Evolutionary conservation across 2,797 vertebrate species (phyloP).

Genomic region (Ptychadena robeensis): DNA sequence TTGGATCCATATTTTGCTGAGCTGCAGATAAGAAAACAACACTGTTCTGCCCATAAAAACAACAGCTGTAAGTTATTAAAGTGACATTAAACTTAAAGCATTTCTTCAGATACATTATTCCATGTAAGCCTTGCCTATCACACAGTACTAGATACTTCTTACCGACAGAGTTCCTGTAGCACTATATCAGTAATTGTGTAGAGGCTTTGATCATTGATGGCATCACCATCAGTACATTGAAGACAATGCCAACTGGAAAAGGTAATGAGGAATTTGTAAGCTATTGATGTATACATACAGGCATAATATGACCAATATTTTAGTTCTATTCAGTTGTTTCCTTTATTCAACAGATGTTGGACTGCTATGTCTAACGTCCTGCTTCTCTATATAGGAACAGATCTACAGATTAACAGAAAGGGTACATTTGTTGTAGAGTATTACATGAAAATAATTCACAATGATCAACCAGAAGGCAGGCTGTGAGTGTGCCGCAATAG

Average conservation of each 20-base stretch:
- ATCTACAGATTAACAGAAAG: not conserved
- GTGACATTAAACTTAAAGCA: not conserved
- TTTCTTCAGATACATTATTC: not conserved
- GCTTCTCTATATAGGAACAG: not conserved
- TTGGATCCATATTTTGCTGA: too few relatives aligned
- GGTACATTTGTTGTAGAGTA: conserved; percentile 25
- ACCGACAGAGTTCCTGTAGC: not conserved
- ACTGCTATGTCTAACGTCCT: not conserved
- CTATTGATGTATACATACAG: not conserved
- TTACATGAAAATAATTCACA: conserved; percentile 45
- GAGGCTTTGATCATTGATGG: not conserved
- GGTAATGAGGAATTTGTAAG: not conserved
- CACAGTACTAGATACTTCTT: not conserved
- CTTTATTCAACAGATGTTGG: not conserved
- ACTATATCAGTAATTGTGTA: not conserved
- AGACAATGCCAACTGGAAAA: not conserved
- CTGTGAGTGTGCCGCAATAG: conserved; percentile 27
- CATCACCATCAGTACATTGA: not conserved
- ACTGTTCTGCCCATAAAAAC: not conserved
- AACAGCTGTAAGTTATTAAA: not conserved
- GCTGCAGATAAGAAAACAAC: too few relatives aligned
- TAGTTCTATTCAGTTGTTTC: not conserved
- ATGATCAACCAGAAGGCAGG: conserved; percentile 34
- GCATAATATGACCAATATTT: not conserved
- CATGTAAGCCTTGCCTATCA: not conserved